Base-by-base conservation (phyloP, 2,797 vertebrate genomes). In the Melanotaenia nigrans region DNA sequence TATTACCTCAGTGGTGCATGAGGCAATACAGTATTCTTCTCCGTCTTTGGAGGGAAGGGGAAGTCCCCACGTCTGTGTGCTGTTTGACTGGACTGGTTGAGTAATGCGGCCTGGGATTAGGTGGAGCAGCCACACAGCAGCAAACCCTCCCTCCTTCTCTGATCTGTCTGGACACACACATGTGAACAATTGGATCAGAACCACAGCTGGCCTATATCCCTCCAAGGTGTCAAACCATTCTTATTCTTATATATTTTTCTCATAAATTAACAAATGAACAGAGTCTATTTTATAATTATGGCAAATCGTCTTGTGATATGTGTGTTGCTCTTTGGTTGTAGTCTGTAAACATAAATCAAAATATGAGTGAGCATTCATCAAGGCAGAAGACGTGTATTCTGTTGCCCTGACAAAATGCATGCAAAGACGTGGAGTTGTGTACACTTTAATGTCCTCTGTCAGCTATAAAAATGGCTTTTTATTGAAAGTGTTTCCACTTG, bases 51-150 rank as follows among this genome's bases (percentile, higher is more conserved):
- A 91, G 92, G 88, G 86, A 90, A 83, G 91, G 93, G 94, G 93
- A 94, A 95, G 91, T 94, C 93, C 92, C 93, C 67, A 8, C 36
- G 89, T 91, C 90, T 93, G 87, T 85, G 83, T 76, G 89, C 89
- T 86, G 83, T 85, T 89, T 72, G 86, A 85, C 87, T 84, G 89
- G 85, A 87, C 84, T 59, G 73, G 86, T 85, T 94, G 93, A 93
- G 93, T 94, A 94, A 94, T 94, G 92, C 84, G 87, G 88, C 92
- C 90, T 90, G 93, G 94, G 94, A 94, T 91, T 94, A 93, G 94
- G 94, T 94, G 94, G 94, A 93, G 92, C 85, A 84, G 87, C 79
- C 85, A 92, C 89, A 71, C 87, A 90, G 90, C 92, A 92, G 87
- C 89, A 87, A 87, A 87, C 86, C 83, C 90, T 92, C 88, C 91